Conservation (phyloP, 1,140 invertebrate genomes). For the Drosophila kepulauana region DNA sequence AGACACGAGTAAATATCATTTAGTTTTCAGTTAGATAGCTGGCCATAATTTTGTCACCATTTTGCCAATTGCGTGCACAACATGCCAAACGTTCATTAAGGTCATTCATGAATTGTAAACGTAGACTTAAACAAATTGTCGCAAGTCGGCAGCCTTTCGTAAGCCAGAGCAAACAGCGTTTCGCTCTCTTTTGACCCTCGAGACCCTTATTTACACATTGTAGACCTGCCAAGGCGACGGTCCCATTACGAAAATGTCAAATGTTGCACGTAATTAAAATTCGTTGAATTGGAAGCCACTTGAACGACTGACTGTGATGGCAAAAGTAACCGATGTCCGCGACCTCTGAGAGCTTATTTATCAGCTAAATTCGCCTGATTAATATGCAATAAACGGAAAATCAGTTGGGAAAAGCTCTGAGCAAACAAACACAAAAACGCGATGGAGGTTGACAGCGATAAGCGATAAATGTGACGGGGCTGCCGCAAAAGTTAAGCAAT, state of each 20-base stretch:
- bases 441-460: conserved; percentile 46
- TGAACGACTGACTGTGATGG: conserved; percentile 11
- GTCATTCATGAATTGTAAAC: conserved; percentile 18
- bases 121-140: conserved; percentile 31
- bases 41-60: conserved; percentile 53
- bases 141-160: conserved; percentile 4
- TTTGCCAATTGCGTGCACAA: conserved; percentile 59
- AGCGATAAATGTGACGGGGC: conserved; percentile 37
- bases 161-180: conserved; percentile 27
- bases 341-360: conserved; percentile 24
- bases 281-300: conserved; percentile 70
- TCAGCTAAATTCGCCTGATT: conserved; percentile 49
- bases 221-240: conserved; percentile 7
- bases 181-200: conserved; percentile 18
- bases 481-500: conserved; percentile 50
- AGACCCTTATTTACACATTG: conserved; percentile 34
- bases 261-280: conserved; percentile 81
- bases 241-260: conserved; percentile 65
- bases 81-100: conserved; percentile 35
- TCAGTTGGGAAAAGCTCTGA: conserved; percentile 34
- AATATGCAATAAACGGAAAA: conserved; percentile 50
- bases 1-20: conserved; percentile 60
- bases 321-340: conserved; percentile 31
- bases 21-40: conserved; percentile 56
- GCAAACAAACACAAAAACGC: conserved; percentile 40